These are phyloP conservation scores for Hydrolagus affinis DNA, from an alignment of 2,113 vertebrate genomes.

Conservation along the genomic window DNA sequence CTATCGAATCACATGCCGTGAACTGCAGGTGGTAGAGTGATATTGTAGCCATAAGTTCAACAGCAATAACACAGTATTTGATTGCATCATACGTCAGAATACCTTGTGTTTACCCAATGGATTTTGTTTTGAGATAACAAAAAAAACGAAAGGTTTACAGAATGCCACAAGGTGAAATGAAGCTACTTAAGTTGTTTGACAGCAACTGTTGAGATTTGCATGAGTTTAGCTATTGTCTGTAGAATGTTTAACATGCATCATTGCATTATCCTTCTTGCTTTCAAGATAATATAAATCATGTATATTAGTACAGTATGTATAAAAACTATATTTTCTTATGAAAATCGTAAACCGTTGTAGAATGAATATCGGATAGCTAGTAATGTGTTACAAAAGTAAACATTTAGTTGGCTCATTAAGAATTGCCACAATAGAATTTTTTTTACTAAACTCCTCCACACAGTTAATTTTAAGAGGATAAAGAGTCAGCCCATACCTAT, in stretches of 20 bases:
- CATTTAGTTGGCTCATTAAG: no score
- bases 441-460: background rate
- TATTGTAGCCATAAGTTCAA: background rate
- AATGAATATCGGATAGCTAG: no score
- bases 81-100: background rate
- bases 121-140: background rate
- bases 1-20: background rate
- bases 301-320: no score
- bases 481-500: background rate
- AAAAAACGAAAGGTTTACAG: background rate
- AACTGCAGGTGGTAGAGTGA: background rate
- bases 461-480: background rate
- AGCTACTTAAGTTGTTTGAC: no score
- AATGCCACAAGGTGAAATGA: background rate
- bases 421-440: background rate
- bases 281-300: no score
- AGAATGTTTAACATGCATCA: no score
- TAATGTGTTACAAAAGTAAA: no score
- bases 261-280: no score
- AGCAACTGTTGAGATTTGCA: no score
- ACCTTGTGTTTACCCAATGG: background rate
- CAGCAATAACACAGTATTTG: background rate
- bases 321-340: no score
- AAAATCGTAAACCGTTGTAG: no score
- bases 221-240: no score